These are phyloP conservation scores for Drosophila willistoni DNA, from an alignment of 1,140 invertebrate species.

Conservation along the genomic window DNA sequence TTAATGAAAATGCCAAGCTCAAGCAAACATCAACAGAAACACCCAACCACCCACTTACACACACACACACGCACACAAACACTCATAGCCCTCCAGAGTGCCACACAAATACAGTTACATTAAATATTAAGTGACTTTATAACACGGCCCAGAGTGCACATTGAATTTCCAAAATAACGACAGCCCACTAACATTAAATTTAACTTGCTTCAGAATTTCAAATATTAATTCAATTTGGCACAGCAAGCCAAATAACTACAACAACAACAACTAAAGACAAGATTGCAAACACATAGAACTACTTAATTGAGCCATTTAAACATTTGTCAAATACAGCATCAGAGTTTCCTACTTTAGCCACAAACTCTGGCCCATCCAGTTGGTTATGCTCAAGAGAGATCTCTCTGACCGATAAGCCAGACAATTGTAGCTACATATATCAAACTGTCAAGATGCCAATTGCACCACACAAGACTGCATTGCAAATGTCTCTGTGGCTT, in stretches of 20 bases:
- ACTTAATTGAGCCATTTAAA: constrained; percentile 46
- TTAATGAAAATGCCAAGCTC: constrained; percentile 70
- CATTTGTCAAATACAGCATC: neutral
- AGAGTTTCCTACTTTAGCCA: neutral
- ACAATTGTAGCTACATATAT: neutral
- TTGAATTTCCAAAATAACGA: constrained; percentile 55
- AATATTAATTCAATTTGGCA: constrained; percentile 56
- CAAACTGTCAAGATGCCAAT: constrained; percentile 9
- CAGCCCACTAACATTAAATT: constrained; percentile 32
- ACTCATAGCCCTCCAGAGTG: constrained; percentile 21
- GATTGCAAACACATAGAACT: neutral
- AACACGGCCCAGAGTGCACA: constrained; percentile 59
- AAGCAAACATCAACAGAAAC: constrained; percentile 27
- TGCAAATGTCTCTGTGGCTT: neutral
- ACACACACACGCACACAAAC: constrained; percentile 13
- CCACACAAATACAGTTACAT: constrained; percentile 51
- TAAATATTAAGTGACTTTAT: constrained; percentile 72
- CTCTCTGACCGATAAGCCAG: neutral
- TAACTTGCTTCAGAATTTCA: constrained; percentile 23
- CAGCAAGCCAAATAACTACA: constrained; percentile 13
- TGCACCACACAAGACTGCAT: neutral
- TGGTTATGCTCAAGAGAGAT: neutral
- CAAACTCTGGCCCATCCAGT: constrained; percentile 11
- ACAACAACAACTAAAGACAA: neutral
- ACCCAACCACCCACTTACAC: constrained; percentile 20